Base-by-base conservation (phyloP, 2,888 invertebrate genomes). In the Tenthredo amoena region DNA sequence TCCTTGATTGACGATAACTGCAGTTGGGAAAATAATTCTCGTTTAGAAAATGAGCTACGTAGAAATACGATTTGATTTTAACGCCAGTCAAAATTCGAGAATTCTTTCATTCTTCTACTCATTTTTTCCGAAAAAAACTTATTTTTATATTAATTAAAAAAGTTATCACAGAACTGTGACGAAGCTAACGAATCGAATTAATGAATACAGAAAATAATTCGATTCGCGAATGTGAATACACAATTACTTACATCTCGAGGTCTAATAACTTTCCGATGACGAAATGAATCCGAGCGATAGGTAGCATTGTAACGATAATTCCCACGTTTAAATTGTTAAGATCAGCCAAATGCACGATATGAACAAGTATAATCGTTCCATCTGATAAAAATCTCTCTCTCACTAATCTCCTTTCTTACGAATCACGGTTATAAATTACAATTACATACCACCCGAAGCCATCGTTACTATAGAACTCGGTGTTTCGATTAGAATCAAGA, bases 371-470 rank as follows among this genome's bases (percentile, higher is more conserved):
- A 81, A n/a, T 58, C 18, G 10, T 58, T 37, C 5, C 26, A 37
- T 74, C 68, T 0, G 50, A 77, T 62, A 62, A 62, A 37, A 40
- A 58, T 81, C 58, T 31, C 4, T 31, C 4, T 34, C 34, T 18
- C 77, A 77, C 68, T 68, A 68, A 68, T 68, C 7, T 6, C 5
- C 15, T 55, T 77, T 50, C 34, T 43, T 31, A 77, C 34, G 34
- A 55, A 77, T 77, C 31, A 77, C n/a, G 77, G 26, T 77, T 18
- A 55, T 77, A 31, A 77, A 77, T 77, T 77, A 77, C 34, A 77
- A 77, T 55, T 77, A 50, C 34, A 7, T 15, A 15, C 34, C 7
- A 34, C 34, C 34, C 18, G 31, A 68, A 9, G 6, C 9, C 12
- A 34, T 77, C 26, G 47, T 55, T 40, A n/a, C 18, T 55, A 55